Conservation (phyloP, 1,140 invertebrate genomes). For the Musca vetustissima region DNA sequence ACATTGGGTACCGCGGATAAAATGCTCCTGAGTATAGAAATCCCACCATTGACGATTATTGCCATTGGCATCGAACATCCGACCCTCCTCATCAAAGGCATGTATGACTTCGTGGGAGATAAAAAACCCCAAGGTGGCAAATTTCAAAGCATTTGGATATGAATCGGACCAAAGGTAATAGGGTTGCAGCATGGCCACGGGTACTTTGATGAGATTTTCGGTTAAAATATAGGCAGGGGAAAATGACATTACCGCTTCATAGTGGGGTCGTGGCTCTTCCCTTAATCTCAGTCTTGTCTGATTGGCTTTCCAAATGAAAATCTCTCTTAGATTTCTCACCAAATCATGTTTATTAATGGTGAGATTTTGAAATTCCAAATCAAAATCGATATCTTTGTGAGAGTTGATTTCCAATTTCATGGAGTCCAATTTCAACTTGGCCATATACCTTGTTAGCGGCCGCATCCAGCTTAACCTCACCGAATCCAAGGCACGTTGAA, state of each 20-base stretch:
- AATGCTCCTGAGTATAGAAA: slow-evolving; percentile 30
- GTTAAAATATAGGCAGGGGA: slow-evolving; percentile 42
- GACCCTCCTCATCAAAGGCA: slow-evolving; percentile 65
- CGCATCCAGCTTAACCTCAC: slow-evolving; percentile 33
- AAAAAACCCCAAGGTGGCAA: slow-evolving; percentile 66
- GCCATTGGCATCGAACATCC: slow-evolving; percentile 92
- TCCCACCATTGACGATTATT: slow-evolving; percentile 45
- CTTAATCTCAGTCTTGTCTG: slow-evolving; percentile 29
- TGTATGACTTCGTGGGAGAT: slow-evolving; percentile 73
- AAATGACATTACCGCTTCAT: slow-evolving; percentile 40
- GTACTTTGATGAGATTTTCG: slow-evolving; percentile 44
- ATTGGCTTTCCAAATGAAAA: neutral
- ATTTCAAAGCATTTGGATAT: slow-evolving; percentile 54
- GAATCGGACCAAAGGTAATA: slow-evolving; percentile 39
- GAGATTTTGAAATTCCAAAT: slow-evolving; percentile 36
- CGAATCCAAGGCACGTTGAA: slow-evolving; percentile 32
- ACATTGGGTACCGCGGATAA: slow-evolving; percentile 36
- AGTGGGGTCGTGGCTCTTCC: slow-evolving; percentile 19
- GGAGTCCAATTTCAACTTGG: slow-evolving; percentile 38
- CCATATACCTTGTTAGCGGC: slow-evolving; percentile 31
- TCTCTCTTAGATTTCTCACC: slow-evolving; percentile 11
- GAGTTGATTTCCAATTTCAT: slow-evolving; percentile 41
- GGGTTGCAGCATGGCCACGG: slow-evolving; percentile 42
- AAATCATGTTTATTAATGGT: slow-evolving; percentile 16
- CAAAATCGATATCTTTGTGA: slow-evolving; percentile 34